Evolutionary conservation across 92 coral and sea anemone species (phyloP).

Genomic region (Muricea muricata): DNA sequence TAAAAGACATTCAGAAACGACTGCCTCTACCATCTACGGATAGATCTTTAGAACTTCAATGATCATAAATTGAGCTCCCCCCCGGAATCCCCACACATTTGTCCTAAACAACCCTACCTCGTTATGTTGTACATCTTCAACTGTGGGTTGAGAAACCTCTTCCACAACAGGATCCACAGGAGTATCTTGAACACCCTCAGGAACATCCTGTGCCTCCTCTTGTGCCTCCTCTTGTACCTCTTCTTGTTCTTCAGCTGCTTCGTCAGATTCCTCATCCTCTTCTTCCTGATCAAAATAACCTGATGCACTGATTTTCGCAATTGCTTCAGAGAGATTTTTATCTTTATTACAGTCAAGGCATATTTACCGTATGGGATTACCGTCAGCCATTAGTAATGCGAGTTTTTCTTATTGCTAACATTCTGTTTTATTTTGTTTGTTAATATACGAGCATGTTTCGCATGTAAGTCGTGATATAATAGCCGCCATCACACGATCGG

Average conservation of each 20-base stretch:
- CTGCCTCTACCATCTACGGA: too few relatives aligned
- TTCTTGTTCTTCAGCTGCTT: constrained; percentile 59
- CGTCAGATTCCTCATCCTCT: constrained; percentile 61
- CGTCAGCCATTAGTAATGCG: too few relatives aligned
- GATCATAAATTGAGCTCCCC: too few relatives aligned
- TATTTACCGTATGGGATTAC: too few relatives aligned
- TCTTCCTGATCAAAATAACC: constrained; percentile 79
- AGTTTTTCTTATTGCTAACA: too few relatives aligned
- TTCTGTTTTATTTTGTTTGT: too few relatives aligned
- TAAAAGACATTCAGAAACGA: too few relatives aligned
- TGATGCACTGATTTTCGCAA: constrained; percentile 76
- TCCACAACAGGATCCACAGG: constrained; percentile 54
- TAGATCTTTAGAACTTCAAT: too few relatives aligned
- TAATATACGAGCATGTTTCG: too few relatives aligned
- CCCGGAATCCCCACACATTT: too few relatives aligned
- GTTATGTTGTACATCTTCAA: not conserved
- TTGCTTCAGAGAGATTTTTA: constrained; percentile 75
- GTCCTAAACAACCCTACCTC: constrained; percentile 16
- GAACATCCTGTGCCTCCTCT: constrained; percentile 56
- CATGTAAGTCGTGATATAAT: too few relatives aligned
- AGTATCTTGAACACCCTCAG: constrained; percentile 26
- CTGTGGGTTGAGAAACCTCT: constrained; percentile 19
- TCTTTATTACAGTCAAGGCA: constrained; percentile 70
- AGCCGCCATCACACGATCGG: too few relatives aligned
- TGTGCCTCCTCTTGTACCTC: constrained; percentile 58